Percentiles rank a stretch among this genome's conserved stretches.
These are phyloP conservation scores for Machimus rusticus DNA, from an alignment of 2,888 invertebrate species.

Conservation along the genomic window DNA sequence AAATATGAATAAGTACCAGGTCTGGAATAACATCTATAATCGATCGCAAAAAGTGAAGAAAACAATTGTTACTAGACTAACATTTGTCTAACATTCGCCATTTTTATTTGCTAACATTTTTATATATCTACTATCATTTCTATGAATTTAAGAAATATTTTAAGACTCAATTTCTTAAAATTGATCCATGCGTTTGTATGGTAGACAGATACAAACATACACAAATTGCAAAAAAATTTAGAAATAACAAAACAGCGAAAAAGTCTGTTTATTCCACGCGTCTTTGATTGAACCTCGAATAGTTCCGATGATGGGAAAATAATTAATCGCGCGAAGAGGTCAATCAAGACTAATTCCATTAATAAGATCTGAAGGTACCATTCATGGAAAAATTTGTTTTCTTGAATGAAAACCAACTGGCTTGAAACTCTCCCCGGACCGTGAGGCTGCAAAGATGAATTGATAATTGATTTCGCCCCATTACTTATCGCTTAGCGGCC, in stretches of 20 bases:
- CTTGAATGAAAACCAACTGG: neutral
- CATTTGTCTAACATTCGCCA: neutral
- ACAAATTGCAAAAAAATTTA: neutral
- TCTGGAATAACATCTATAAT: too few species aligned
- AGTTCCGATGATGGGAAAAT: conserved; percentile 1
- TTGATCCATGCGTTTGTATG: neutral
- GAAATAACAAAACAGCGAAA: neutral
- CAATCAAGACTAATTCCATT: neutral
- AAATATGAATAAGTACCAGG: neutral
- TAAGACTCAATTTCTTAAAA: neutral
- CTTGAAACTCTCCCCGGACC: neutral
- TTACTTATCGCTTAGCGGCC: conserved; percentile 16
- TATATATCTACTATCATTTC: neutral
- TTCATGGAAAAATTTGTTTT: neutral
- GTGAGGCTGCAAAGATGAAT: neutral
- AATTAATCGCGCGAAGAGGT: conserved; percentile 3
- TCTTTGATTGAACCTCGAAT: neutral
- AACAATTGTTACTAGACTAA: neutral
- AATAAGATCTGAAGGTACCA: neutral
- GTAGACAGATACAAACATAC: neutral
- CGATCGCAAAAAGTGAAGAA: neutral
- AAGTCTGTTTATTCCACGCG: neutral
- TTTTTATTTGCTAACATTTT: neutral
- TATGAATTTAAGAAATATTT: neutral
- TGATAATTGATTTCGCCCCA: conserved; percentile 18